Evolutionary conservation across 1,140 invertebrate genomes (phyloP).

Genomic region (Helicoverpa zea): DNA sequence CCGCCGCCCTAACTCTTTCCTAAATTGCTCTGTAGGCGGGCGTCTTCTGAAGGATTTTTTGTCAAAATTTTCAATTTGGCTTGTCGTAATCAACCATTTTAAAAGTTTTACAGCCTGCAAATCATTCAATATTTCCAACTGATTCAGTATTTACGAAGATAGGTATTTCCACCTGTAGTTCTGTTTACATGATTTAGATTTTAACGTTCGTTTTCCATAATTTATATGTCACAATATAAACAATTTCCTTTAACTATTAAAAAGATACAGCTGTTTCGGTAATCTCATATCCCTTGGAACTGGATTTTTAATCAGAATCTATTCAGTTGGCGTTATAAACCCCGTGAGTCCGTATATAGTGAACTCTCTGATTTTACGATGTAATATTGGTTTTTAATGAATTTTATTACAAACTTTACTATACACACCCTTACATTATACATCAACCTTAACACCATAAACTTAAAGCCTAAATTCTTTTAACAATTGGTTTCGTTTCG

Average conservation of each 20-base stretch:
- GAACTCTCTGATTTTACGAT: slow-evolving; percentile 33
- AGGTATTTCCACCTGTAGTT: too few species aligned
- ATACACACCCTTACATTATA: background rate
- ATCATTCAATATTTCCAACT: too few species aligned
- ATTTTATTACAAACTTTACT: slow-evolving; percentile 14
- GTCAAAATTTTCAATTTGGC: too few species aligned
- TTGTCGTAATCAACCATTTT: too few species aligned
- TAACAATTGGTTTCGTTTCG: background rate
- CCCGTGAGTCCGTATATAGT: background rate
- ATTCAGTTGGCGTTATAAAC: slow-evolving; percentile 39
- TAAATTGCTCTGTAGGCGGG: too few species aligned
- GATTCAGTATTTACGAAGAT: too few species aligned
- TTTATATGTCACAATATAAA: background rate
- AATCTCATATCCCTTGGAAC: slow-evolving; percentile 41
- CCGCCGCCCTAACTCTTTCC: too few species aligned
- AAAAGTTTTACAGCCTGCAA: too few species aligned
- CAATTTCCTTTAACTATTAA: slow-evolving; percentile 27
- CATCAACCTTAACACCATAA: background rate
- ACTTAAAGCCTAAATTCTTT: background rate
- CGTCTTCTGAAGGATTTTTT: too few species aligned
- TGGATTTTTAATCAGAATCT: slow-evolving; percentile 48
- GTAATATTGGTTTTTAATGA: slow-evolving; percentile 41
- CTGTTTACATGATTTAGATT: too few species aligned
- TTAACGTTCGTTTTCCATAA: background rate
- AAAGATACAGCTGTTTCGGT: slow-evolving; percentile 14